Base-by-base conservation (phyloP, 1,140 invertebrate genomes). In the Gonatopus flavifemur region DNA sequence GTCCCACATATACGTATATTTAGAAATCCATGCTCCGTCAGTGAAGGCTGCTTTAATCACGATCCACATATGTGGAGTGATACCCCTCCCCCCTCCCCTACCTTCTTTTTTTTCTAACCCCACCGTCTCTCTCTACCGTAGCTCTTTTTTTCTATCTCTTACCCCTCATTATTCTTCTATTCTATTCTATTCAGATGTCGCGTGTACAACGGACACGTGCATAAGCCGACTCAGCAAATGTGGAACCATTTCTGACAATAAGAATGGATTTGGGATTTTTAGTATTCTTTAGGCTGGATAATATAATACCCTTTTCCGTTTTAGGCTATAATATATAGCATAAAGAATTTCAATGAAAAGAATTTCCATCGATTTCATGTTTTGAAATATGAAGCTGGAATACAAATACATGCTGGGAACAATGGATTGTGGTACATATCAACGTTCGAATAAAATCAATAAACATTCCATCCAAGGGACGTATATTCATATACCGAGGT, bases 41-140 rank as follows among this genome's bases (percentile, higher is more conserved):
- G 44, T 42, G 46, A 55, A 25, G 33, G 30, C 12, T 43, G 38
- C 41, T 66, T 66, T 64, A 57, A 62, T 65, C 60, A 57, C 45
- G 45, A 59, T 58, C 43, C 40, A 28, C 35, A 50, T 7, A 31
- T 49, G 31, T 51, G 21, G n/a, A 20, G 25, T 18, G 18, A 30
- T n/a, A n/a, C n/a, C 33, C 43, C 41, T 16, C 2, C 21, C 1
- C 8, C 15, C 0, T 36, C 22, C 28, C 38, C 18, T 3, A 33
- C 12, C 20, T 32, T 30, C 28, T 19, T 45, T 24, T 9, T 13
- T 21, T 8, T 5, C 18, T n/a, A n/a, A n/a, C 4, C 6, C 24
- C 21, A 22, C 12, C 46, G 8, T 32, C 20, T 32, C 12, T 16
- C 10, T 3, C 15, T 12, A 15, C 13, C 12, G 12, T 12, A 28